Evolutionary conservation across 2,888 invertebrate species (phyloP), one percentile per base, ranked within the genome.

Genomic region (Drosophila meridionalis): DNA sequence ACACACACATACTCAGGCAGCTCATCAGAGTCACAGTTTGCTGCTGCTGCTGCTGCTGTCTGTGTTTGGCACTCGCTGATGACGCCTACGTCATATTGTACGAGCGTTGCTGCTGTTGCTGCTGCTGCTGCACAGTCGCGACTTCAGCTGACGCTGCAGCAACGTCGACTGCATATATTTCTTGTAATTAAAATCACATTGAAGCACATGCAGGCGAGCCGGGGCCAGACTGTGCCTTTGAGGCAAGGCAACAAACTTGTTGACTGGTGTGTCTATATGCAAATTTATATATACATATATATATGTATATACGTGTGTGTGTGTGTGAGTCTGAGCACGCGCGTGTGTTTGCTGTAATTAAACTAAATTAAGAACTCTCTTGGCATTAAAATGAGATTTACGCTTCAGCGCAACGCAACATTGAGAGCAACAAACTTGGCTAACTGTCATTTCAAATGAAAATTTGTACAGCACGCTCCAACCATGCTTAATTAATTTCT

Each of bases 321-420:
- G 53, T 60, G 12, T 38, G 57, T 66, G 38, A 5, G 50, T 20
- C 52, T 52, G 32, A 55, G 38, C 45, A 47, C 59, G 52, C 55
- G 68, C 57, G 58, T 89, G 78, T 84, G 84, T 87, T 87, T 82
- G 85, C 76, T 67, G 85, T 86, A 87, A 87, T 87, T 87, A 87
- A 90, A 90, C 87, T 83, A 90, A 90, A 87, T 87, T 86, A 90
- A 87, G 89, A 87, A 88, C 90, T 89, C 90, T 81, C 87, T 88
- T 82, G 89, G 87, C 89, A 88, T 90, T 83, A 90, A 87, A 87
- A 87, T 90, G 87, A 90, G 87, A 87, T 90, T 87, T 90, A 90
- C 90, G 90, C 90, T 80, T 81, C 83, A 89, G 83, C 76, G 76
- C 80, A 71, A 57, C 40, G 62, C 62, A 68, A 78, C 82, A 84